Evolutionary conservation across 2,888 invertebrate species (phyloP).

Genomic region (Ichneumoninae sp.): DNA sequence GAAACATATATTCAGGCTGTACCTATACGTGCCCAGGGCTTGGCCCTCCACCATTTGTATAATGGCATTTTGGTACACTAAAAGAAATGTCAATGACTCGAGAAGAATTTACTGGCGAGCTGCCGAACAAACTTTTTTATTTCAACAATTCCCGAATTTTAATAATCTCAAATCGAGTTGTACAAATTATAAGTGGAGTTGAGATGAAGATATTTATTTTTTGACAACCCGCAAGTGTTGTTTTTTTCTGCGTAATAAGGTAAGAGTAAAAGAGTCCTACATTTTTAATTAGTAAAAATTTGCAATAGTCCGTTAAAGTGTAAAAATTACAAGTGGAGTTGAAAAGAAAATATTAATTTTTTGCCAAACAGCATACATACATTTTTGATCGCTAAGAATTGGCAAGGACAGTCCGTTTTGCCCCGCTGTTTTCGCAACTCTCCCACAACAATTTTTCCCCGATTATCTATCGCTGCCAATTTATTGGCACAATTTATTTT

Average conservation of each 20-base stretch:
- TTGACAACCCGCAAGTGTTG: no score
- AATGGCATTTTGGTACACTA: not conserved
- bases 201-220: no score
- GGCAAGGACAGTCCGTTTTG: not conserved
- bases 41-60: not conserved
- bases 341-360: no score
- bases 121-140: not conserved
- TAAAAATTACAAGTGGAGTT: no score
- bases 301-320: no score
- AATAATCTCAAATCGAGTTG: no score
- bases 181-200: no score
- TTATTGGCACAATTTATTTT: not conserved
- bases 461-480: not conserved
- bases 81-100: not conserved
- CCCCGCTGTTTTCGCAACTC: not conserved
- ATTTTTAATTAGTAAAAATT: no score
- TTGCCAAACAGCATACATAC: no score
- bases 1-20: slow-evolving; percentile 19
- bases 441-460: not conserved
- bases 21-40: not conserved
- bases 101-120: not conserved
- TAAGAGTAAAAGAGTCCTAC: no score
- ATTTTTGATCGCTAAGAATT: no score
- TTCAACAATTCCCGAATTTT: not conserved
- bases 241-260: no score